Conservation (phyloP, 1,140 invertebrate genomes). For the Hyphantria cunea region DNA sequence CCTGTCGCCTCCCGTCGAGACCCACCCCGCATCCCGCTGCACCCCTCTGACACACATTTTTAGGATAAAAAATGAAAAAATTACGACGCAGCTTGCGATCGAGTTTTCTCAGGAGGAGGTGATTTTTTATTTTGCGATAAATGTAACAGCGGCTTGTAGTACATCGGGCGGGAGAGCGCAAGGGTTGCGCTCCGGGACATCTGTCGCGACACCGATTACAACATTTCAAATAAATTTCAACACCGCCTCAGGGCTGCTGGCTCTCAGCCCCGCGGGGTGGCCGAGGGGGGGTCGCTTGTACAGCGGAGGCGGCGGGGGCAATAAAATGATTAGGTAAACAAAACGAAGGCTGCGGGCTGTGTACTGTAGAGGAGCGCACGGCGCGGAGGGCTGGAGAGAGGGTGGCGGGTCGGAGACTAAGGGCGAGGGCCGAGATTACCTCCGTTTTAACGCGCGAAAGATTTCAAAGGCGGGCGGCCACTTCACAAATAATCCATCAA, state of each 20-base stretch:
- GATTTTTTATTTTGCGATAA: slow-evolving; percentile 54
- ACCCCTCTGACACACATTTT: slow-evolving; percentile 75
- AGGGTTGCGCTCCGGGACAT: slow-evolving; percentile 42
- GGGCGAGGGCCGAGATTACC: slow-evolving; percentile 65
- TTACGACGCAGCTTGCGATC: slow-evolving; percentile 67
- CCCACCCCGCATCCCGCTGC: slow-evolving; percentile 32
- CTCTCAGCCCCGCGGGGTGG: slow-evolving; percentile 17
- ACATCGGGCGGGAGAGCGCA: slow-evolving; percentile 51
- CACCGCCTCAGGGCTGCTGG: slow-evolving; percentile 4
- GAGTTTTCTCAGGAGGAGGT: slow-evolving; percentile 67
- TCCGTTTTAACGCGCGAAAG: slow-evolving; percentile 79
- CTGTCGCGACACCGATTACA: slow-evolving; percentile 48
- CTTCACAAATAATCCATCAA: slow-evolving; percentile 80
- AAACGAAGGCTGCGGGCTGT: slow-evolving; percentile 54
- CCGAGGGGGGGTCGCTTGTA: slow-evolving; percentile 8
- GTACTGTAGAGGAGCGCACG: slow-evolving; percentile 28
- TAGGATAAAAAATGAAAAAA: slow-evolving; percentile 72
- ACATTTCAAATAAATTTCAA: slow-evolving; percentile 52
- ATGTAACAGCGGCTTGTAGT: slow-evolving; percentile 64
- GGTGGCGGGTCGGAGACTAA: slow-evolving; percentile 33
- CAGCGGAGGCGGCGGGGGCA: slow-evolving; percentile 37
- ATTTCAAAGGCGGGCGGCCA: slow-evolving; percentile 74
- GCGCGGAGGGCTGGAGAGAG: slow-evolving; percentile 23
- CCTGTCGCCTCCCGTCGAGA: slow-evolving; percentile 55
- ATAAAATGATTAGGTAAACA: slow-evolving; percentile 78